These are phyloP conservation scores for Amyelois transitella DNA, from an alignment of 1,140 invertebrate genomes.

Conservation along the genomic window DNA sequence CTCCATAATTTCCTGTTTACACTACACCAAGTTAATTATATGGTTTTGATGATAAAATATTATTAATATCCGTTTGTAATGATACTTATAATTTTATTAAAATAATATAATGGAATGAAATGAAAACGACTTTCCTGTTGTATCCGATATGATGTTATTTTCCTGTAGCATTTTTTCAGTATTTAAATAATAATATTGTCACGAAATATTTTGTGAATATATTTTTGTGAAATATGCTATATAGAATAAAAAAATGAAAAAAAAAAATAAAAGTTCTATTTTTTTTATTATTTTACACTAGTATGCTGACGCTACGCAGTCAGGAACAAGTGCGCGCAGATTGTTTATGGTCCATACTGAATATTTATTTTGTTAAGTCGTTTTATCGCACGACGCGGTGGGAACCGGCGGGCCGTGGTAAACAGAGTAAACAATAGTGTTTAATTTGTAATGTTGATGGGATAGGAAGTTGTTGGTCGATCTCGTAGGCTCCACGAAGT, in stretches of 20 bases:
- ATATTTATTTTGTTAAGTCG: background rate
- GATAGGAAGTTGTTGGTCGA: background rate
- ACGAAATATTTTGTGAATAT: background rate
- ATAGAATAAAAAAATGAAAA: too few relatives aligned
- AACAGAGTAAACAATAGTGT: background rate
- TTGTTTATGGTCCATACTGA: background rate
- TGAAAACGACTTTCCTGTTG: background rate
- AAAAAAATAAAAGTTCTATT: too few relatives aligned
- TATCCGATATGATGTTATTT: conserved; percentile 17
- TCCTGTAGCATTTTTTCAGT: conserved; percentile 30
- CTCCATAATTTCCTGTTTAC: background rate
- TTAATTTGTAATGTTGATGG: background rate
- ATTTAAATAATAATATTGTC: conserved; percentile 19
- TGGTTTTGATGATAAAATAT: background rate
- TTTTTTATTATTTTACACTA: too few relatives aligned
- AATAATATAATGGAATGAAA: background rate
- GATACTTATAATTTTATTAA: background rate
- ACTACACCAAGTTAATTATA: background rate
- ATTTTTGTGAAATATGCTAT: too few relatives aligned
- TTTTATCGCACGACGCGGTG: background rate
- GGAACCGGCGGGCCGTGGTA: background rate
- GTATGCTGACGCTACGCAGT: conserved; percentile 23
- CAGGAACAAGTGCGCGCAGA: conserved; percentile 33
- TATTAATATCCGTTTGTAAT: background rate
- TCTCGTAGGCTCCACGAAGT: background rate